A percentile compares a stretch with the other conserved stretches of the same genome.
These are phyloP conservation scores for Urocynchramus pylzowi DNA, from an alignment of 2,113 vertebrate species.

Conservation along the genomic window DNA sequence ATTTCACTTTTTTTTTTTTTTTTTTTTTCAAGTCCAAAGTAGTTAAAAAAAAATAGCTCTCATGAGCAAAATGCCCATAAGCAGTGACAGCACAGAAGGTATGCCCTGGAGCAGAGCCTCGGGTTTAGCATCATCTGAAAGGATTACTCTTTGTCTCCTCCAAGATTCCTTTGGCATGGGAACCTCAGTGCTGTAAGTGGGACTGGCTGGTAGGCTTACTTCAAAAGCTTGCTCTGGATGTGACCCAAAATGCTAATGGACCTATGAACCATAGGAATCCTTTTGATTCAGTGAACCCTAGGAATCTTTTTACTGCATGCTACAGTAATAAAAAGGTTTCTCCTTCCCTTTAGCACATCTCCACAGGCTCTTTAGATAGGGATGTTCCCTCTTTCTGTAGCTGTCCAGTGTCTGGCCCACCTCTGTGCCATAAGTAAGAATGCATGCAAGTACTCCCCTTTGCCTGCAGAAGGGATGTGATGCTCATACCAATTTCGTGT, in stretches of 20 bases:
- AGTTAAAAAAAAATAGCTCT: neutral
- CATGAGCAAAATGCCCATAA: neutral
- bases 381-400: neutral
- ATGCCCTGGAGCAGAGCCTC: neutral
- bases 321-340: neutral
- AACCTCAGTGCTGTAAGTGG: neutral
- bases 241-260: neutral
- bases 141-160: neutral
- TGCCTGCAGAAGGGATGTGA: neutral
- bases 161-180: neutral
- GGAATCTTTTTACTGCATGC: neutral
- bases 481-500: slow-evolving; percentile 86
- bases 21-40: neutral
- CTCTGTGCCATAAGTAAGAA: neutral
- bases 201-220: neutral
- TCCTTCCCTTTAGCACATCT: neutral
- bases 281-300: neutral
- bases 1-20: no score
- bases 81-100: neutral
- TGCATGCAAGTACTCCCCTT: neutral
- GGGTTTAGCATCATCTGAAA: neutral
- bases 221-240: neutral
- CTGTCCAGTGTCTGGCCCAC: neutral
- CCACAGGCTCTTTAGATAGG: neutral
- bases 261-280: no score